Evolutionary conservation across 2,113 vertebrate genomes (phyloP).

Genomic region (Semicossyphus pulcher): DNA sequence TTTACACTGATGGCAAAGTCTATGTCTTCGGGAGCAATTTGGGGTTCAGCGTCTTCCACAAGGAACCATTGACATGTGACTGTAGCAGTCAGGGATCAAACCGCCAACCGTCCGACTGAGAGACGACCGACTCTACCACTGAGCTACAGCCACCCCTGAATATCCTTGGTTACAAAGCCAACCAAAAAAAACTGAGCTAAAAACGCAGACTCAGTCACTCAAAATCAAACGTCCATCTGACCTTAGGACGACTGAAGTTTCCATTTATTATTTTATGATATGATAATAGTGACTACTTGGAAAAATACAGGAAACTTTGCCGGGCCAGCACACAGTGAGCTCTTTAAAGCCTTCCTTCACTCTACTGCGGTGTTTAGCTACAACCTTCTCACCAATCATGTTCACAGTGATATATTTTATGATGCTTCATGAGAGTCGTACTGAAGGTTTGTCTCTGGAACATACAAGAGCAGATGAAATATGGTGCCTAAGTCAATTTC

Average conservation of each 20-base stretch:
- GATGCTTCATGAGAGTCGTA: background rate
- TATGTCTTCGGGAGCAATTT: too few species aligned
- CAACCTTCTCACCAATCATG: background rate
- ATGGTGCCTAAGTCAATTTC: slow-evolving; percentile 17
- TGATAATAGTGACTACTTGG: slow-evolving; percentile 5
- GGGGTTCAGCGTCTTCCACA: too few species aligned
- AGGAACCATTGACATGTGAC: too few species aligned
- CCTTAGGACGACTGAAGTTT: background rate
- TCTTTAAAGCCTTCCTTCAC: slow-evolving; percentile 12
- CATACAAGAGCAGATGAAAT: slow-evolving; percentile 3
- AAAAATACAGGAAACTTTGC: slow-evolving; percentile 13
- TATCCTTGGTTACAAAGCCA: background rate
- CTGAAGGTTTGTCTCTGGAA: background rate
- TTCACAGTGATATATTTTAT: background rate
- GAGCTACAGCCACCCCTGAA: too few species aligned
- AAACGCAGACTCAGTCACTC: background rate
- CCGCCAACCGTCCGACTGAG: too few species aligned
- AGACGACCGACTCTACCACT: too few species aligned
- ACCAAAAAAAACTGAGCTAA: background rate
- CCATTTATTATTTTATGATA: background rate
- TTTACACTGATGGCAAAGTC: too few species aligned
- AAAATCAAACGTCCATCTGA: background rate
- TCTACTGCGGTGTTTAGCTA: background rate
- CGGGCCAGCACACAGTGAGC: background rate
- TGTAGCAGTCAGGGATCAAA: too few species aligned